These are phyloP conservation scores for Crypturellus tataupa DNA, from an alignment of 2,797 vertebrate genomes.

Conservation along the genomic window DNA sequence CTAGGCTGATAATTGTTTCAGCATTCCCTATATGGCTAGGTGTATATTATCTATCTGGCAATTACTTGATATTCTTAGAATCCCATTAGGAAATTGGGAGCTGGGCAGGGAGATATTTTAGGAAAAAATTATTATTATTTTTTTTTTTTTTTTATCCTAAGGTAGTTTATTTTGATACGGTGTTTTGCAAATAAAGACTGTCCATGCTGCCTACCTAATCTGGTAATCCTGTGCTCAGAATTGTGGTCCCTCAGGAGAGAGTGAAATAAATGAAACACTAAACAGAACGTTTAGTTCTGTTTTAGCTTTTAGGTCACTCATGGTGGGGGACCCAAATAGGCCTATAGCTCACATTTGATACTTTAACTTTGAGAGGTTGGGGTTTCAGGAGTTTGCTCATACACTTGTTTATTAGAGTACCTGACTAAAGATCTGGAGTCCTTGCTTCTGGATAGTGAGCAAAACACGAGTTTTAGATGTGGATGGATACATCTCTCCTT, in stretches of 20 bases:
- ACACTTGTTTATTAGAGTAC: background rate
- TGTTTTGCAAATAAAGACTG: background rate
- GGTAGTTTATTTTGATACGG: background rate
- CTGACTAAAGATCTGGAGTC: background rate
- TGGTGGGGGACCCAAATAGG: fast-evolving
- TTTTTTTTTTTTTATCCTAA: background rate
- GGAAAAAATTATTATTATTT: background rate
- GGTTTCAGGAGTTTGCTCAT: background rate
- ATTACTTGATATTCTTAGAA: background rate
- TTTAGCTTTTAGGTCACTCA: background rate
- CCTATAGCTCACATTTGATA: background rate
- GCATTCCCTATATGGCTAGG: background rate
- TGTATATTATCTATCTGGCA: background rate
- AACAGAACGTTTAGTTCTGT: background rate
- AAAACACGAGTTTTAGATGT: background rate
- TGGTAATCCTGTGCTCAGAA: background rate
- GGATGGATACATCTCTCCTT: background rate
- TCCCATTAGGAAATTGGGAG: background rate
- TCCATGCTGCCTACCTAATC: background rate
- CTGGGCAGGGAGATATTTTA: background rate
- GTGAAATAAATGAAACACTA: background rate
- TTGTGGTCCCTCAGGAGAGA: background rate
- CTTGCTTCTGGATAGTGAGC: background rate
- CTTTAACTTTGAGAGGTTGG: background rate
- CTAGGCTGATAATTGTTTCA: background rate